These are phyloP conservation scores for Meandrina meandrites DNA, from an alignment of 92 coral and sea anemone genomes.

Conservation along the genomic window DNA sequence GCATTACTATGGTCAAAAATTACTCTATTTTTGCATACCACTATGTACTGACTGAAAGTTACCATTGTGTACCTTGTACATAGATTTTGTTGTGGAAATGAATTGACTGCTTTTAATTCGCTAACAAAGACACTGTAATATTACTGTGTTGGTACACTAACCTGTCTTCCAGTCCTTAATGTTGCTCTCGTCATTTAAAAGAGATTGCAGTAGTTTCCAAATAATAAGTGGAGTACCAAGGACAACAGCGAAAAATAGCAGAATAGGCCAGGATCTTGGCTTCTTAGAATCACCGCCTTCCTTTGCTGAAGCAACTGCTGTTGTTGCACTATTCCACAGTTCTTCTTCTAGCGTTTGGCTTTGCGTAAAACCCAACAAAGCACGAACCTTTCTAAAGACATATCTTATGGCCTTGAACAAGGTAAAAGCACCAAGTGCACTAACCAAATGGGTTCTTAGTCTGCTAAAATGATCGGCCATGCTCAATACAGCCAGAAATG, in stretches of 20 bases:
- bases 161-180: slow-evolving; percentile 91
- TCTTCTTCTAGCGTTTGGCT: slow-evolving; percentile 74
- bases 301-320: slow-evolving; percentile 51
- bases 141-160: slow-evolving; percentile 2
- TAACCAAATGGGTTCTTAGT: slow-evolving; percentile 75
- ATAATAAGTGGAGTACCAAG: slow-evolving; percentile 92
- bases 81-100: too few species aligned
- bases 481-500: slow-evolving; percentile 93
- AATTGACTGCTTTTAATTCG: too few species aligned
- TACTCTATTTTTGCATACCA: too few species aligned
- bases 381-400: slow-evolving; percentile 69
- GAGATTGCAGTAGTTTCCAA: slow-evolving; percentile 87
- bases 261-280: slow-evolving; percentile 94
- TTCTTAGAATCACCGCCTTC: slow-evolving; percentile 51
- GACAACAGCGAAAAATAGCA: slow-evolving; percentile 95
- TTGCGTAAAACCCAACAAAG: slow-evolving; percentile 63
- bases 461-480: slow-evolving; percentile 98
- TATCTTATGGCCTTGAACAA: slow-evolving; percentile 72
- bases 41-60: too few species aligned
- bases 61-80: too few species aligned
- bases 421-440: slow-evolving; percentile 82
- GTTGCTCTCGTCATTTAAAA: slow-evolving; percentile 65
- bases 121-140: too few species aligned
- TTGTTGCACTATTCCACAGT: slow-evolving; percentile 81
- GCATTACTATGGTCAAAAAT: too few species aligned